These are phyloP conservation scores for Urocynchramus pylzowi DNA, from an alignment of 2,113 vertebrate species.

Conservation along the genomic window DNA sequence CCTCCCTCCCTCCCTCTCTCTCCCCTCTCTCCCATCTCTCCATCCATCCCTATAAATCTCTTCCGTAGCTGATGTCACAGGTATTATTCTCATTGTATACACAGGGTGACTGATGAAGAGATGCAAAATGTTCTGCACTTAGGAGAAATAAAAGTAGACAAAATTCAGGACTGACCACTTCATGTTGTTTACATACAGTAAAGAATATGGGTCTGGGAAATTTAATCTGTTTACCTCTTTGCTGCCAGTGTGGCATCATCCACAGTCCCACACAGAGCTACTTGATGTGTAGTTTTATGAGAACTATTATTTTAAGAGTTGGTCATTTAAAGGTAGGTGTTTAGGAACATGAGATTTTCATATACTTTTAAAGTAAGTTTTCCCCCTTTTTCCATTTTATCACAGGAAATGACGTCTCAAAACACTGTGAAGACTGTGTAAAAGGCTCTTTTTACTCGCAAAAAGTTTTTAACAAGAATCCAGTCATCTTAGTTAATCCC, in stretches of 20 bases:
- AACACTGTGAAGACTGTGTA: background rate
- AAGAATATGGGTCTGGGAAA: background rate
- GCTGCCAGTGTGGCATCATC: background rate
- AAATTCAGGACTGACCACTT: background rate
- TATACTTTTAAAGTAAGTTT: background rate
- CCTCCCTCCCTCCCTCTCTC: rapidly evolving
- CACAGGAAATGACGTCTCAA: background rate
- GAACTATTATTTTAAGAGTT: background rate
- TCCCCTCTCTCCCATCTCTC: rapidly evolving
- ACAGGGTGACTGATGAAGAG: background rate
- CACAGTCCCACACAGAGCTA: background rate
- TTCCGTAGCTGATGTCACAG: background rate
- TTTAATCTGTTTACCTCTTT: background rate
- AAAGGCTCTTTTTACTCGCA: background rate
- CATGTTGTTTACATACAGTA: background rate
- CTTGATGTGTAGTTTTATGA: background rate
- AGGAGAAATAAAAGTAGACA: background rate
- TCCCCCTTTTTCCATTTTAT: background rate
- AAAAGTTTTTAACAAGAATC: slow-evolving; percentile 25
- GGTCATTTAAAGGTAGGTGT: background rate
- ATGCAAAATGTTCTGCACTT: background rate
- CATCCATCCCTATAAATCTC: background rate
- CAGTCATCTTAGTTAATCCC: slow-evolving; percentile 14
- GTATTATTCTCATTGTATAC: background rate
- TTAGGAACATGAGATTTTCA: slow-evolving; percentile 8